Percentiles rank a stretch among this genome's conserved stretches.
Conservation (phyloP, 2,113 vertebrate species). For the Chunga burmeisteri region DNA sequence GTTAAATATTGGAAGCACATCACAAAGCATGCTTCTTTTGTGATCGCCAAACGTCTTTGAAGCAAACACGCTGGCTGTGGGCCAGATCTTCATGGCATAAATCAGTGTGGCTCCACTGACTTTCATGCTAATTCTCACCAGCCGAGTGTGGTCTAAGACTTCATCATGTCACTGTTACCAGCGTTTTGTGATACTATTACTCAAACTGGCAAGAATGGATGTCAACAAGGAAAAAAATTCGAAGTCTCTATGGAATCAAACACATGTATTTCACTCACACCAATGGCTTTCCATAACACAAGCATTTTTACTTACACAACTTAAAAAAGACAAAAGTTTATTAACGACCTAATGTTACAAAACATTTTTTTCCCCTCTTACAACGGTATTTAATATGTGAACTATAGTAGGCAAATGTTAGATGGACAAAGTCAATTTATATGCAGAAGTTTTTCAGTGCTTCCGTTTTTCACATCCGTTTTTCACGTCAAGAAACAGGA, state of each 20-base stretch:
- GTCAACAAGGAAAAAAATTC: not conserved
- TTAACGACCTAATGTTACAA: not conserved
- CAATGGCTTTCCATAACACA: not conserved
- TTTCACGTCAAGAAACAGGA: not conserved
- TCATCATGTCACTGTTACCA: not conserved
- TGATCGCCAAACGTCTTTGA: not conserved
- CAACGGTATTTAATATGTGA: not conserved
- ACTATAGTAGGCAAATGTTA: not conserved
- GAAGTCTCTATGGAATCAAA: not conserved
- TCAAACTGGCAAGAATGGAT: not conserved
- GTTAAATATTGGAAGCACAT: not conserved
- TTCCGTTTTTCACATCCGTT: not conserved
- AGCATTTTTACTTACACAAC: not conserved
- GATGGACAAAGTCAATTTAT: not conserved
- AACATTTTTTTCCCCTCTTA: not conserved
- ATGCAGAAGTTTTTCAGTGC: not conserved
- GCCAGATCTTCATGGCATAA: slow-evolving; percentile 10
- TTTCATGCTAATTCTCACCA: slow-evolving; percentile 56
- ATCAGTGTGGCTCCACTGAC: not conserved
- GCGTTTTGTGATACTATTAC: not conserved
- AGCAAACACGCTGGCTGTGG: slow-evolving; percentile 31
- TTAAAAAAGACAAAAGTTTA: not conserved
- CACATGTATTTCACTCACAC: not conserved
- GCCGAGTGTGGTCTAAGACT: slow-evolving; percentile 29
- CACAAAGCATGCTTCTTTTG: not conserved